A percentile compares a stretch with the other conserved stretches of the same genome.
These are phyloP conservation scores for Rattus rattus DNA, from an alignment of 2,113 vertebrate genomes.

Conservation along the genomic window DNA sequence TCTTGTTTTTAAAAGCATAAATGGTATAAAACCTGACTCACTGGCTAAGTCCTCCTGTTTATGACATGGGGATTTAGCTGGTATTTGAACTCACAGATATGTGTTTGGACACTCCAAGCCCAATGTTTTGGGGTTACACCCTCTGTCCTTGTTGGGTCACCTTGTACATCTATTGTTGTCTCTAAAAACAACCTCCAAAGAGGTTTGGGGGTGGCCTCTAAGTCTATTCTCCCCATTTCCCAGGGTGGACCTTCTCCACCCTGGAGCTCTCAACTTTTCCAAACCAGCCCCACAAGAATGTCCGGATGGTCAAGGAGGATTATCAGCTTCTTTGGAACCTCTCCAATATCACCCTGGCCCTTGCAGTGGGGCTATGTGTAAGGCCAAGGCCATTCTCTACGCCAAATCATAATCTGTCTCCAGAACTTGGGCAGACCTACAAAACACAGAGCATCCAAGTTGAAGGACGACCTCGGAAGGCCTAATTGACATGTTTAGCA, in stretches of 20 bases:
- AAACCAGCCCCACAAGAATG: slow-evolving; percentile 64
- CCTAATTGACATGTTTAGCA: slow-evolving; percentile 57
- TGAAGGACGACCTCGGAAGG: background rate
- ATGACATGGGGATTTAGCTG: slow-evolving; percentile 86
- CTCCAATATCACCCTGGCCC: background rate
- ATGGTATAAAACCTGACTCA: slow-evolving; percentile 79
- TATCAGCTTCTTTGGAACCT: slow-evolving; percentile 3
- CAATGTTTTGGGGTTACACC: slow-evolving; percentile 82
- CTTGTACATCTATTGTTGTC: slow-evolving; percentile 77
- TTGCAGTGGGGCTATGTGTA: background rate
- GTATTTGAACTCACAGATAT: slow-evolving; percentile 85
- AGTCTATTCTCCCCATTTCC: slow-evolving; percentile 55
- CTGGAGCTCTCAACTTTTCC: slow-evolving; percentile 57
- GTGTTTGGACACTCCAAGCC: slow-evolving; percentile 85
- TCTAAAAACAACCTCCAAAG: slow-evolving; percentile 80
- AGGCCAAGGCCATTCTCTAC: background rate
- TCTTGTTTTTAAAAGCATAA: slow-evolving; percentile 79
- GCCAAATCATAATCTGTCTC: background rate
- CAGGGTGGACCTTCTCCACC: slow-evolving; percentile 69
- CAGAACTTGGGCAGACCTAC: background rate
- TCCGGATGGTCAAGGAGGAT: slow-evolving; percentile 64
- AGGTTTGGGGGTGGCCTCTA: slow-evolving; percentile 40
- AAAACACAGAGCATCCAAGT: background rate
- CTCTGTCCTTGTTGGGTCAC: slow-evolving; percentile 84
- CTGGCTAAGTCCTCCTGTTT: slow-evolving; percentile 83